Evolutionary conservation across 2,797 vertebrate genomes (phyloP), one percentile per base, ranked within the genome.

Genomic region (Hipposideros larvatus): DNA sequence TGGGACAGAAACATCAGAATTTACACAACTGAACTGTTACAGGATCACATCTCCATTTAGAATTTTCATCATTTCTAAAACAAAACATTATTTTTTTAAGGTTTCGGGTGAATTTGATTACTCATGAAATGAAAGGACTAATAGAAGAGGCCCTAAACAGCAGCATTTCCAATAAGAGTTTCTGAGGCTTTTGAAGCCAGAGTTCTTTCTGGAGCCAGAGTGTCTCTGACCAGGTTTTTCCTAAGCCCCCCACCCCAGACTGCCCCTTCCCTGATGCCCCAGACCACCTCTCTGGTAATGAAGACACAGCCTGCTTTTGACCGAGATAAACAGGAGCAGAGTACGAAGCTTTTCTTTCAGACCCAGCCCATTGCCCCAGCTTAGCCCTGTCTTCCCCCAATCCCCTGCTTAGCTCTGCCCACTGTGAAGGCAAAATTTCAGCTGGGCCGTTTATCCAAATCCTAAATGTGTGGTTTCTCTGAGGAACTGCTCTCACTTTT

Each of bases 391-490:
- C 19, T 31, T 43, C 41, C 14, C 37, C 22, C 24, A 55, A 18
- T 2, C 73, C 59, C 43, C 71, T 55, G 28, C 48, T 37, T 31
- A 1, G 18, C 21, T 15, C 75, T 16, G 15, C 14, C 0, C 0
- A 55, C 28, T 4, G 24, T 10, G 0, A 0, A 19, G 34, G 57
- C 74, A 26, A 16, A 51, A 84, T 48, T 48, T 46, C 14, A 83
- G 46, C 80, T 4, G 0, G 93, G 57, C 31, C 3, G 11, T 48
- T n/a, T 86, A 91, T 73, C 66, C 59, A 87, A 86, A 59, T 82
- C 87, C 84, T 21, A 95, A 95, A 77, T 53, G 13, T 53, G 19
- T 15, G 57, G 34, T 65, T 97, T 95, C 59, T 92, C 74, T 1
- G 37, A 98, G 91, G 87, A 87, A 61, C 70, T 0, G 41, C 0